A percentile compares a stretch with the other conserved stretches of the same genome.
phyloP scores from a whole-genome alignment of 1,140 invertebrate genomes.

The Drosophila tristis region DNA sequence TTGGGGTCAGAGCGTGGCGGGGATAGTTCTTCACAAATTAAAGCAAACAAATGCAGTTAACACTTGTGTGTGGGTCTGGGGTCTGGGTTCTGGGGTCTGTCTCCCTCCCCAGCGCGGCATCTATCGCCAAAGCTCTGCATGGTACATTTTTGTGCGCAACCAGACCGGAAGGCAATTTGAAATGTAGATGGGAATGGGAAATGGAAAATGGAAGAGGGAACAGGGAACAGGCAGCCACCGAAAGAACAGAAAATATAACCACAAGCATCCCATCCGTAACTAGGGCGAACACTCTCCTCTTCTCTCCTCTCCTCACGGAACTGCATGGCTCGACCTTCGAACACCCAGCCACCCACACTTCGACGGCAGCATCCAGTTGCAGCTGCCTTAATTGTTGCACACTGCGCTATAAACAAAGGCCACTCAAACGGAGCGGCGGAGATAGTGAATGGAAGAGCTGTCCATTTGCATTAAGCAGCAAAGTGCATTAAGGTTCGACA shows the following conservation, averaged over 20 bases:
- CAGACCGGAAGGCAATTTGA: slow-evolving; percentile 44
- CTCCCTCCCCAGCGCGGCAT: neutral
- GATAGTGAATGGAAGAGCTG: neutral
- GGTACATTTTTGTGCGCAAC: slow-evolving; percentile 36
- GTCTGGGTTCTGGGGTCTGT: neutral
- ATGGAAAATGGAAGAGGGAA: neutral
- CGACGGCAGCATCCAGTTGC: too few species aligned
- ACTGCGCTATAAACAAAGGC: too few species aligned
- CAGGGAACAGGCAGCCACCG: neutral
- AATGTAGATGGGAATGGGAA: slow-evolving; percentile 11
- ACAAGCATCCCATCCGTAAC: neutral
- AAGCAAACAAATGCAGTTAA: slow-evolving; percentile 51
- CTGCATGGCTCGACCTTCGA: too few species aligned
- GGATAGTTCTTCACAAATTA: slow-evolving; percentile 31
- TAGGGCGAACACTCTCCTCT: neutral
- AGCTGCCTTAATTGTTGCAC: too few species aligned
- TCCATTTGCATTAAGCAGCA: slow-evolving; percentile 49
- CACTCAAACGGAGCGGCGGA: slow-evolving; percentile 9
- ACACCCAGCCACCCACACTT: too few species aligned
- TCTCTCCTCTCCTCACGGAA: too few species aligned
- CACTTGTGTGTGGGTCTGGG: slow-evolving; percentile 6
- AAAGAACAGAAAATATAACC: slow-evolving; percentile 1
- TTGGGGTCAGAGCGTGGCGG: neutral
- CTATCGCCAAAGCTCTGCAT: slow-evolving; percentile 44
- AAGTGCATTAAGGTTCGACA: slow-evolving; percentile 49